phyloP scores from a whole-genome alignment of 2,888 invertebrate species.

The Hirtodrosophila alboralis region DNA sequence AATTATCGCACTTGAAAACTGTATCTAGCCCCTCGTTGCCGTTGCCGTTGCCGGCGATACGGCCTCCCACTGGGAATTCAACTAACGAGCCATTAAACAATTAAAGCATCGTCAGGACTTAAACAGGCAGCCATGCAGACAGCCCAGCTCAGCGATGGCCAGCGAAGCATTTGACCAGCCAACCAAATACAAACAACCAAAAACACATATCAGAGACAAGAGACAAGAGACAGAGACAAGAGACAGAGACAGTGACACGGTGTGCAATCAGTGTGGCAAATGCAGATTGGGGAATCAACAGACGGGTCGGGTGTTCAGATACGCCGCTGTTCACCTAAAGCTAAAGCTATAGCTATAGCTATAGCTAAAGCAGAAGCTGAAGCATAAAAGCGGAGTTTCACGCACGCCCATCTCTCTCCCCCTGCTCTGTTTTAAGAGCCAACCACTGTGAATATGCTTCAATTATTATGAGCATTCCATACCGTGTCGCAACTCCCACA shows the following conservation, averaged over 20 bases:
- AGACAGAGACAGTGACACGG: slow-evolving; percentile 1
- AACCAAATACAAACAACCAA: slow-evolving; percentile 74
- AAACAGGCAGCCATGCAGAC: slow-evolving; percentile 14
- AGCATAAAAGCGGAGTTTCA: slow-evolving; percentile 16
- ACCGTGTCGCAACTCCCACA: slow-evolving; percentile 26
- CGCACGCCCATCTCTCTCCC: slow-evolving; percentile 21
- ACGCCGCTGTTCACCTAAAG: slow-evolving; percentile 19
- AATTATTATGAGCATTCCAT: slow-evolving; percentile 68
- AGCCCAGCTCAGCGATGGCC: slow-evolving; percentile 40
- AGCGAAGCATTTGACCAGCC: slow-evolving; percentile 71
- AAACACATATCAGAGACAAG: slow-evolving; percentile 46
- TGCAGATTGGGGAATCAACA: neutral
- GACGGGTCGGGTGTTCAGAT: neutral
- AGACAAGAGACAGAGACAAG: no score
- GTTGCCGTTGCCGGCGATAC: slow-evolving; percentile 19
- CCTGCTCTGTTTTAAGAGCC: slow-evolving; percentile 16
- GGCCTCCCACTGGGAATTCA: slow-evolving; percentile 67
- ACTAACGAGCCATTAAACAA: slow-evolving; percentile 79
- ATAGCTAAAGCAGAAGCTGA: no score
- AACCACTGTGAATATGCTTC: slow-evolving; percentile 72
- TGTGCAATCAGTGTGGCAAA: slow-evolving; percentile 3
- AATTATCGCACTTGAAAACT: slow-evolving; percentile 75
- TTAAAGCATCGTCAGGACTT: slow-evolving; percentile 54
- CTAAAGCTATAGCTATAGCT: neutral
- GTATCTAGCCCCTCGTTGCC: slow-evolving; percentile 17